phyloP scores from a whole-genome alignment of 2,113 vertebrate species.

The Podarcis cretensis region DNA sequence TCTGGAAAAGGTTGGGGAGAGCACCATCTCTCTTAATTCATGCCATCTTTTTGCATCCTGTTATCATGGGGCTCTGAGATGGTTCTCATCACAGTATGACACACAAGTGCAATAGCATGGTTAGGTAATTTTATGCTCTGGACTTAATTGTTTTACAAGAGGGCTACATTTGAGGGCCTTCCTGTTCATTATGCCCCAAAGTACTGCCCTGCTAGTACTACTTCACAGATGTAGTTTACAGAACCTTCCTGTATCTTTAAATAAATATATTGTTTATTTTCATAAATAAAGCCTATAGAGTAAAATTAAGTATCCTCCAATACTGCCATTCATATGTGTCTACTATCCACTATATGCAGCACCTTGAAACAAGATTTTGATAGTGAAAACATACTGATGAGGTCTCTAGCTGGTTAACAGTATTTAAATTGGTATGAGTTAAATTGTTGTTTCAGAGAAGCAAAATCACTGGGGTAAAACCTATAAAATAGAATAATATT shows the following conservation, averaged over 20 bases:
- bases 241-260: not conserved
- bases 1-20: not conserved
- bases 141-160: no score
- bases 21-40: not conserved
- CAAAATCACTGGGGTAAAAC: not conserved
- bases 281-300: not conserved
- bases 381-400: slow-evolving; percentile 5
- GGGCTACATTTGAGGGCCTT: no score
- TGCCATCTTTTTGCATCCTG: not conserved
- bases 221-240: not conserved
- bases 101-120: not conserved
- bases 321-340: not conserved
- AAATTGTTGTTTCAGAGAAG: slow-evolving; percentile 46
- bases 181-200: no score
- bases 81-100: not conserved
- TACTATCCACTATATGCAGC: not conserved
- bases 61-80: not conserved
- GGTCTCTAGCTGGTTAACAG: not conserved
- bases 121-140: no score
- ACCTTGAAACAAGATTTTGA: slow-evolving; percentile 45
- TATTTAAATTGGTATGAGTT: slow-evolving; percentile 48
- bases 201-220: no score
- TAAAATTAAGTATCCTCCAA: not conserved
- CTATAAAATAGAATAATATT: slow-evolving; percentile 19
- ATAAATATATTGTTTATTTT: not conserved